Evolutionary conservation across 1,140 invertebrate genomes (phyloP).

Genomic region (Cydia fagiglandana): DNA sequence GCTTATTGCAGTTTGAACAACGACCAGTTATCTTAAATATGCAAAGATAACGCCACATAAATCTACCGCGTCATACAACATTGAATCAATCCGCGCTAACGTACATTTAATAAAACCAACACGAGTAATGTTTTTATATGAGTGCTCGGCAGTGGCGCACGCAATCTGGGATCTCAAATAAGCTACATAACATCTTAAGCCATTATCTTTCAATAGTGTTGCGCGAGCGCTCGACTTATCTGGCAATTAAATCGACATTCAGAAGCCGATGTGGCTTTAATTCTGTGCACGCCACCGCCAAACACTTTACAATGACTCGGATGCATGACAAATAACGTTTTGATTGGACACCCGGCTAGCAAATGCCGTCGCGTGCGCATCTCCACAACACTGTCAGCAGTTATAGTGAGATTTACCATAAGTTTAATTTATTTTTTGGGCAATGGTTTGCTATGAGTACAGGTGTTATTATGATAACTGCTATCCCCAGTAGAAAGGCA

Average conservation of each 20-base stretch:
- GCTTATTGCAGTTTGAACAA: constrained; percentile 60
- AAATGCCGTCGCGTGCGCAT: constrained; percentile 35
- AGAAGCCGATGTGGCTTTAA: constrained; percentile 73
- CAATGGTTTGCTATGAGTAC: no score
- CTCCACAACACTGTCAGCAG: constrained; percentile 31
- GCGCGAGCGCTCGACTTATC: constrained; percentile 67
- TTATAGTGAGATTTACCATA: background rate
- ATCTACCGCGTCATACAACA: constrained; percentile 15
- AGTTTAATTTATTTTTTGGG: background rate
- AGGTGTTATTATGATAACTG: no score
- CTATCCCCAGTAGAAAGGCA: no score
- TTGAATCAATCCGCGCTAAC: constrained; percentile 26
- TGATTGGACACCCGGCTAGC: constrained; percentile 65
- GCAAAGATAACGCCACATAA: constrained; percentile 45
- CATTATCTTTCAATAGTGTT: constrained; percentile 74
- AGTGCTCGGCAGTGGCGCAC: constrained; percentile 34
- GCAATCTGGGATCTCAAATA: constrained; percentile 64
- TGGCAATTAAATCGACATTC: constrained; percentile 78
- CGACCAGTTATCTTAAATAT: constrained; percentile 52
- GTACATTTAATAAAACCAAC: constrained; percentile 28
- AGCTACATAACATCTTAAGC: constrained; percentile 68
- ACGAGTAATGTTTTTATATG: constrained; percentile 33
- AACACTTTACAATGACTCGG: constrained; percentile 73
- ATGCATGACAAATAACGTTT: constrained; percentile 77
- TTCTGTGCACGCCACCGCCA: constrained; percentile 64